A percentile compares a stretch with the other conserved stretches of the same genome.
Evolutionary conservation across 1,140 invertebrate species (phyloP).

Genomic region (Caenorhabditis brenneri): DNA sequence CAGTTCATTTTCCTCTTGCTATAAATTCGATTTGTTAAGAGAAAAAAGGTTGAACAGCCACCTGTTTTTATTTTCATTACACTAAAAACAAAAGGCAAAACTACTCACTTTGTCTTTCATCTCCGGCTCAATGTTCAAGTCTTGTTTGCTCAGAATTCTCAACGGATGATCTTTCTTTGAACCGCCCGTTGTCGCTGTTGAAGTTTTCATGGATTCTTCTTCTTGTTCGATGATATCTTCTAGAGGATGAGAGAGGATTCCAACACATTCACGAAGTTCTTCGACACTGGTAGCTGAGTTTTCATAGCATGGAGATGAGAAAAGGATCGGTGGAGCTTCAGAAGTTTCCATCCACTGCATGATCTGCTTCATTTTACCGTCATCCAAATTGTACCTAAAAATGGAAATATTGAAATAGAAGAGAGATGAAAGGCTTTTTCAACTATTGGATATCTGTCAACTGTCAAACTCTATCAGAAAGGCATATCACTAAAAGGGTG

Average conservation of each 20-base stretch:
- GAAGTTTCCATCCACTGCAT: constrained; percentile 52
- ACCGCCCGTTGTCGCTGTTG: not conserved
- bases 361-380: constrained; percentile 43
- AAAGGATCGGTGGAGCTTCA: not conserved
- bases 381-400: constrained; percentile 40
- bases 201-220: constrained; percentile 50
- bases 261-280: constrained; percentile 40
- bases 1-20: constrained; percentile 43
- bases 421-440: not conserved
- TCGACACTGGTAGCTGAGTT: not conserved
- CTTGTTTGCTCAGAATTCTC: constrained; percentile 48
- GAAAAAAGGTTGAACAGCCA: not conserved
- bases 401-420: too few species aligned
- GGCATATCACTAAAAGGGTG: too few species aligned
- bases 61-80: constrained; percentile 23
- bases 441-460: not conserved
- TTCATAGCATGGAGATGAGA: not conserved
- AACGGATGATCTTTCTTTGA: constrained; percentile 49
- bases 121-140: constrained; percentile 21
- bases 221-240: constrained; percentile 54
- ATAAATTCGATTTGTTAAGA: not conserved
- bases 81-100: not conserved
- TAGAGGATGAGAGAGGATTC: constrained; percentile 47
- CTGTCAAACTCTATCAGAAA: not conserved
- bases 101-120: constrained; percentile 23